These are phyloP conservation scores for Kryptolebias marmoratus DNA, from an alignment of 2,113 vertebrate genomes.

Conservation along the genomic window DNA sequence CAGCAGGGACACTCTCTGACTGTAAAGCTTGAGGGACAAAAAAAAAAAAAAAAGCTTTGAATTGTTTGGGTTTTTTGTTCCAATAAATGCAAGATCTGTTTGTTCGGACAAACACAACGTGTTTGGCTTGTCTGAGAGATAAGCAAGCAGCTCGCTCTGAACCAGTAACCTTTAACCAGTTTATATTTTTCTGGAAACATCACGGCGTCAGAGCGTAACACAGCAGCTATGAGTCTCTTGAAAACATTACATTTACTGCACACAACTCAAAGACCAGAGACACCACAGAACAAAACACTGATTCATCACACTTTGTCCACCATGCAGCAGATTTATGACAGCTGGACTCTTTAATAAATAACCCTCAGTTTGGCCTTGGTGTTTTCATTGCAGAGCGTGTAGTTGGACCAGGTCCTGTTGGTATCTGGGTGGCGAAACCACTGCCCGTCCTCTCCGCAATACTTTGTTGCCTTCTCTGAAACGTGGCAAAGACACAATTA, in stretches of 20 bases:
- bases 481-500: conserved; percentile 16
- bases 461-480: conserved; percentile 91
- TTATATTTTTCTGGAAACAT: conserved; percentile 14
- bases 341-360: conserved; percentile 21
- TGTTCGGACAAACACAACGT: conserved; percentile 17
- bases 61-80: conserved; percentile 9
- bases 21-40: conserved; percentile 1
- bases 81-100: conserved; percentile 25
- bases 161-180: neutral
- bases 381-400: conserved; percentile 92
- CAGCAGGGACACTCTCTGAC: conserved; percentile 4
- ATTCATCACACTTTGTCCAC: conserved; percentile 15
- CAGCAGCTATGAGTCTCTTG: neutral
- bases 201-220: neutral
- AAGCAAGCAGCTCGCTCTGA: conserved; percentile 3
- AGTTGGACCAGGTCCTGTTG: conserved; percentile 97
- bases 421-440: conserved; percentile 96
- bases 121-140: neutral
- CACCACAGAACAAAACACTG: conserved; percentile 12
- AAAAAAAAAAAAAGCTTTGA: neutral
- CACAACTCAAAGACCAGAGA: neutral
- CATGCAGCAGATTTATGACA: conserved; percentile 16
- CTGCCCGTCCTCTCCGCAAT: conserved; percentile 89
- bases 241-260: neutral
- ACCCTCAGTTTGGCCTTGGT: conserved; percentile 91